Evolutionary conservation across 2,888 invertebrate genomes (phyloP).

Genomic region (Hyles lineata): DNA sequence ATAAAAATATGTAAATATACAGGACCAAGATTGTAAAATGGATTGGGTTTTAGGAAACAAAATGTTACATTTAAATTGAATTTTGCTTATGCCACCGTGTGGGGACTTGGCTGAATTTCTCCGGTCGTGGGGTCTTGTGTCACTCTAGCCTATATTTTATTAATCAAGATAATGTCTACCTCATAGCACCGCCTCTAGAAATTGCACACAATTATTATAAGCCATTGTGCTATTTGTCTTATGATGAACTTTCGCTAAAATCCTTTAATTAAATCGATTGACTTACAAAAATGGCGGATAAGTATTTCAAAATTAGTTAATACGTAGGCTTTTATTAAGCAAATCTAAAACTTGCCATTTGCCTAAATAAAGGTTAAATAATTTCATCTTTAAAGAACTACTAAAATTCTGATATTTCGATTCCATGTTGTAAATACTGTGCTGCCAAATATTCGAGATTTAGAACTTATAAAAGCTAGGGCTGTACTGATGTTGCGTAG

Average conservation of each 20-base stretch:
- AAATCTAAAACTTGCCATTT: too few species aligned
- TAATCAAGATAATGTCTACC: conserved; percentile 7
- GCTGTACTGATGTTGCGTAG: conserved; percentile 42
- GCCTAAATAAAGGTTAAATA: not conserved
- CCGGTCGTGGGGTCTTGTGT: not conserved
- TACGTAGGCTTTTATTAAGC: too few species aligned
- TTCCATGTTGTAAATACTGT: not conserved
- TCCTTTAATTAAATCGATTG: not conserved
- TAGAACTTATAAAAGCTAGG: conserved; percentile 8
- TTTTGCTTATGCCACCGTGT: too few species aligned
- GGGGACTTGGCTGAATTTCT: too few species aligned
- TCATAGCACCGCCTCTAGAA: not conserved
- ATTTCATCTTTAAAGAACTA: not conserved
- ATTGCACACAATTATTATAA: not conserved
- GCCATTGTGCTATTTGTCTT: not conserved
- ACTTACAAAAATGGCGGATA: not conserved
- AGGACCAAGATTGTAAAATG: conserved; percentile 73
- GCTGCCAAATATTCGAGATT: not conserved
- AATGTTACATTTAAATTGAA: conserved; percentile 49
- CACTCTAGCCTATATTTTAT: not conserved
- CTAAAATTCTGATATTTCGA: not conserved
- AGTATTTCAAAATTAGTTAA: not conserved
- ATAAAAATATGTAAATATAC: conserved; percentile 76
- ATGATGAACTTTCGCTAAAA: not conserved
- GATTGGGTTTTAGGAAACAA: conserved; percentile 46